These are phyloP conservation scores for Spialia ferax DNA, from an alignment of 2,888 invertebrate species.

Conservation along the genomic window DNA sequence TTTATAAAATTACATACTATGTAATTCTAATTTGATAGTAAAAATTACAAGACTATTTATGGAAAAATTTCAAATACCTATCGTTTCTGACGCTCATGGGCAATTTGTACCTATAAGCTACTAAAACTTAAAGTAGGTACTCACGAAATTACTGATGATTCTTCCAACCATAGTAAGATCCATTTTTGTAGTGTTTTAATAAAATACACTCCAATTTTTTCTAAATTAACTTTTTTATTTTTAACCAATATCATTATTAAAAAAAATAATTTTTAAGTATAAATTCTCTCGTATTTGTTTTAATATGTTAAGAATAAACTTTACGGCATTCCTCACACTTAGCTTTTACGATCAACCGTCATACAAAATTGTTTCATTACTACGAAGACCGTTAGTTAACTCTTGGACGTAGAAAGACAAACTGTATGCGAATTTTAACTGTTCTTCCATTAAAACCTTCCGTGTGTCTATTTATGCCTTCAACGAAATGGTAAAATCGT, in stretches of 20 bases:
- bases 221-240: neutral
- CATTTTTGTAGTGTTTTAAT: constrained; percentile 54
- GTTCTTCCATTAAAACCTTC: constrained; percentile 36
- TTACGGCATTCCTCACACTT: too few relatives aligned
- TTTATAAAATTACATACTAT: too few relatives aligned
- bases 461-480: constrained; percentile 39
- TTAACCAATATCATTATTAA: neutral
- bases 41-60: too few relatives aligned
- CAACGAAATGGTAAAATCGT: constrained; percentile 49
- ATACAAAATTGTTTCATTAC: constrained; percentile 2
- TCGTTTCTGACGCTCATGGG: neutral
- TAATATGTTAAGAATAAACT: neutral
- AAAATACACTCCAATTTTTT: neutral
- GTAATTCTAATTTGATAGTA: too few relatives aligned
- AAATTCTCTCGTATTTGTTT: neutral
- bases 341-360: too few relatives aligned
- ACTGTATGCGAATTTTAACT: constrained; percentile 17
- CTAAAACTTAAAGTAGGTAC: constrained; percentile 50
- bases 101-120: too few relatives aligned
- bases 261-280: neutral
- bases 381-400: constrained; percentile 24
- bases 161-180: constrained; percentile 74
- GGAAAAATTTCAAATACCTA: too few relatives aligned
- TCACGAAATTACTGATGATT: constrained; percentile 78
- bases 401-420: constrained; percentile 16